Evolutionary conservation across 2,113 vertebrate genomes (phyloP).

Genomic region (Kryptolebias marmoratus): DNA sequence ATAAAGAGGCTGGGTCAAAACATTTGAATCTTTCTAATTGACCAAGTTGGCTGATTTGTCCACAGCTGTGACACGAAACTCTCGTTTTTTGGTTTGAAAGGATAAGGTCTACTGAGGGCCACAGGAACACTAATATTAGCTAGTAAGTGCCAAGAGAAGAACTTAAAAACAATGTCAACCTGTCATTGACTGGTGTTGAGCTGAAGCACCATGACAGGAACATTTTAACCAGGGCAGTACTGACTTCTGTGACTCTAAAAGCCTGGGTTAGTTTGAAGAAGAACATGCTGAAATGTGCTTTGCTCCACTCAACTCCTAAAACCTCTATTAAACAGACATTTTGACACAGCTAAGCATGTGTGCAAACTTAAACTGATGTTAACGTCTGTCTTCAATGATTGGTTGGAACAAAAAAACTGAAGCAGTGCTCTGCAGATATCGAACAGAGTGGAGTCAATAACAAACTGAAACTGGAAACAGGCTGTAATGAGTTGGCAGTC

Average conservation of each 20-base stretch:
- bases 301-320: background rate
- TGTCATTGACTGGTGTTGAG: background rate
- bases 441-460: background rate
- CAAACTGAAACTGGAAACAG: slow-evolving; percentile 1
- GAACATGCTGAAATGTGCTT: no score
- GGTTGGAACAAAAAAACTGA: background rate
- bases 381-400: slow-evolving; percentile 1
- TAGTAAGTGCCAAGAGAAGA: background rate
- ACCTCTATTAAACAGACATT: background rate
- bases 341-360: background rate
- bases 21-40: background rate
- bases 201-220: background rate
- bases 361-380: background rate
- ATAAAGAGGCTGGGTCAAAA: background rate
- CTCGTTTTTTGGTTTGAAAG: background rate
- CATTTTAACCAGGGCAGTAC: background rate
- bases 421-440: background rate
- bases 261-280: no score
- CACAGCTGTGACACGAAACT: background rate
- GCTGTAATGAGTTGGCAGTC: slow-evolving; percentile 9
- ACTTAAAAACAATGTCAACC: background rate
- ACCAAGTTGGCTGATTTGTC: background rate
- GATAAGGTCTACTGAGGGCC: background rate
- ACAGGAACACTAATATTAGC: background rate
- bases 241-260: no score